phyloP scores from a whole-genome alignment of 2,888 invertebrate species.

The Sialis lutaria region DNA sequence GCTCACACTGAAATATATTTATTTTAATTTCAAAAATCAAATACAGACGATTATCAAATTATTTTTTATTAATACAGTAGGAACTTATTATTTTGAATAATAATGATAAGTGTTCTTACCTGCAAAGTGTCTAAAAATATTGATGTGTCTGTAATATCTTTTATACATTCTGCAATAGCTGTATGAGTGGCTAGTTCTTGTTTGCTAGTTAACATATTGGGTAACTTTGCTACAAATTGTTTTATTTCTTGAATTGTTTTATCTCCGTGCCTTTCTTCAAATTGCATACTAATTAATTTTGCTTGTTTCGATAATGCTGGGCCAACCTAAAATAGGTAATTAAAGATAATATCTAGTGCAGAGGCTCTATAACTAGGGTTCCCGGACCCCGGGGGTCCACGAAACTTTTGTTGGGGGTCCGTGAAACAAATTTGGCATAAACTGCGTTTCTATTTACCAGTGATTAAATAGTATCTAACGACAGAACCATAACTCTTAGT shows the following conservation, averaged over 20 bases:
- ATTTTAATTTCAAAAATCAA: conserved; percentile 6
- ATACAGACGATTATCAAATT: no score
- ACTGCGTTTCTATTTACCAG: no score
- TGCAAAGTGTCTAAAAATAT: conserved; percentile 8
- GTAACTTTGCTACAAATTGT: conserved; percentile 76
- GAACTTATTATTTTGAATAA: no score
- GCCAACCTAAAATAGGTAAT: conserved; percentile 31
- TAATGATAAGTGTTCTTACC: neutral
- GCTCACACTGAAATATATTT: conserved; percentile 40
- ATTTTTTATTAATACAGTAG: no score
- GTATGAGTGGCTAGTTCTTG: conserved; percentile 77
- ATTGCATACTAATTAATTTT: conserved; percentile 65
- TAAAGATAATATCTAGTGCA: no score
- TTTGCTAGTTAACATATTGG: conserved; percentile 72
- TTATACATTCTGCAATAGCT: conserved; percentile 84
- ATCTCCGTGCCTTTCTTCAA: conserved; percentile 69
- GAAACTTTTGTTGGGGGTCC: no score
- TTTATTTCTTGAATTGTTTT: conserved; percentile 92
- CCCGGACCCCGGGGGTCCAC: no score
- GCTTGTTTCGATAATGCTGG: conserved; percentile 72
- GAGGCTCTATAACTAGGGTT: no score
- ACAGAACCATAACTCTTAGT: no score
- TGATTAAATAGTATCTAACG: no score
- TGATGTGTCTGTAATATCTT: conserved; percentile 46
- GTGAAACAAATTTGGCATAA: no score